Percentiles rank a stretch among this genome's conserved stretches.
These are phyloP conservation scores for Elgaria multicarinata DNA, from an alignment of 2,113 vertebrate genomes.

Conservation along the genomic window DNA sequence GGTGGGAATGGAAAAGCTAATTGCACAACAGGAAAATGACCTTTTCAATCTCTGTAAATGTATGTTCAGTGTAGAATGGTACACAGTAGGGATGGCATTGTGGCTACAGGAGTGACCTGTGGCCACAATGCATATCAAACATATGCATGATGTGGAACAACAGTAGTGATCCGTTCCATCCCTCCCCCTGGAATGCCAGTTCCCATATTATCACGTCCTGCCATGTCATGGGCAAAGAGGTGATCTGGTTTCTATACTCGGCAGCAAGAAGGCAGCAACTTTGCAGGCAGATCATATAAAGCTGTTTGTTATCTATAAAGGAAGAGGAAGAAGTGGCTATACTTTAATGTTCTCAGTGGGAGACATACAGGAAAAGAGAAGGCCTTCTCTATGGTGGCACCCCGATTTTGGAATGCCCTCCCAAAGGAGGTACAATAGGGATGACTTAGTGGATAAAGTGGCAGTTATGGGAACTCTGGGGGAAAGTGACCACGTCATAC, in stretches of 20 bases:
- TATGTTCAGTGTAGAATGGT: not conserved
- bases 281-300: not conserved
- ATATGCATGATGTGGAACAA: not conserved
- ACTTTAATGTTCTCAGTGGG: too few species aligned
- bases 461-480: too few species aligned
- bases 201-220: not conserved
- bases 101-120: not conserved
- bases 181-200: not conserved
- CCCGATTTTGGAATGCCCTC: too few species aligned
- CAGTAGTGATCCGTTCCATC: not conserved
- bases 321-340: not conserved
- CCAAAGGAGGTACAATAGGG: too few species aligned
- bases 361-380: too few species aligned
- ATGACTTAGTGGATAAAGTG: too few species aligned
- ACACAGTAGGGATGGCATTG: not conserved
- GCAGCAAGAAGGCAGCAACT: not conserved
- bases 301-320: not conserved
- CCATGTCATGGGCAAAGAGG: not conserved
- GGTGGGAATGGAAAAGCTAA: constrained; percentile 40
- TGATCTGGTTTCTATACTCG: not conserved
- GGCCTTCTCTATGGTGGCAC: too few species aligned
- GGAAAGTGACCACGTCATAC: too few species aligned
- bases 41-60: not conserved
- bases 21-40: constrained; percentile 23
- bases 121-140: not conserved